A percentile compares a stretch with the other conserved stretches of the same genome.
Evolutionary conservation across 2,113 vertebrate species (phyloP).

Genomic region (Ursus arctos): DNA sequence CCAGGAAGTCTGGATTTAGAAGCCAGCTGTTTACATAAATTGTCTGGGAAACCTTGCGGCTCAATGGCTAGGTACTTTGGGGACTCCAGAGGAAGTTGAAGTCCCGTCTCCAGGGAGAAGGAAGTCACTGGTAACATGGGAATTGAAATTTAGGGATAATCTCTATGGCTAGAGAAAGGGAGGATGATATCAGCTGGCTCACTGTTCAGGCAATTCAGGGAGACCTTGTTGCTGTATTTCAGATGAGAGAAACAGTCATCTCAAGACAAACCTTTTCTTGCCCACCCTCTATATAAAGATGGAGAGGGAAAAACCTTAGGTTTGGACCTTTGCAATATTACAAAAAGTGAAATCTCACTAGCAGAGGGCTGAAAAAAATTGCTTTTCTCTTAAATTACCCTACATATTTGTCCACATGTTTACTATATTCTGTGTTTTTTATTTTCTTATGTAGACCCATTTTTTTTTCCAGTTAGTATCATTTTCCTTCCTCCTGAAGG

Average conservation of each 20-base stretch:
- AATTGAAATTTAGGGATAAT: background rate
- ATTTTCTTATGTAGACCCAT: background rate
- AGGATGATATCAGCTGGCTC: background rate
- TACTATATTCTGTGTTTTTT: background rate
- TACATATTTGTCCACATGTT: background rate
- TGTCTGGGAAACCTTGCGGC: background rate
- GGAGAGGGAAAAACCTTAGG: background rate
- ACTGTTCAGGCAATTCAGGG: background rate
- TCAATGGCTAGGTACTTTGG: background rate
- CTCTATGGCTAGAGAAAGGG: background rate
- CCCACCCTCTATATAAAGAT: background rate
- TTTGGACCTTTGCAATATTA: background rate
- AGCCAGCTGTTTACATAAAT: background rate
- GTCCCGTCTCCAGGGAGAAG: background rate
- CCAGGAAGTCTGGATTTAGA: background rate
- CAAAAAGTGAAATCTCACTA: background rate
- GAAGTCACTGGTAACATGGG: background rate
- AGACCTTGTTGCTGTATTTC: background rate
- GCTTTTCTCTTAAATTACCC: background rate
- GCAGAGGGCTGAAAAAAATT: background rate
- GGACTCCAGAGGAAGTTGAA: background rate
- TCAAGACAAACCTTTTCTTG: background rate
- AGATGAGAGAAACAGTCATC: background rate
- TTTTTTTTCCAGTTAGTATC: background rate
- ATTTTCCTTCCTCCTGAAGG: background rate